Evolutionary conservation across 2,888 invertebrate genomes (phyloP), one percentile per base, ranked within the genome.

Genomic region (Pilophorus perplexus): DNA sequence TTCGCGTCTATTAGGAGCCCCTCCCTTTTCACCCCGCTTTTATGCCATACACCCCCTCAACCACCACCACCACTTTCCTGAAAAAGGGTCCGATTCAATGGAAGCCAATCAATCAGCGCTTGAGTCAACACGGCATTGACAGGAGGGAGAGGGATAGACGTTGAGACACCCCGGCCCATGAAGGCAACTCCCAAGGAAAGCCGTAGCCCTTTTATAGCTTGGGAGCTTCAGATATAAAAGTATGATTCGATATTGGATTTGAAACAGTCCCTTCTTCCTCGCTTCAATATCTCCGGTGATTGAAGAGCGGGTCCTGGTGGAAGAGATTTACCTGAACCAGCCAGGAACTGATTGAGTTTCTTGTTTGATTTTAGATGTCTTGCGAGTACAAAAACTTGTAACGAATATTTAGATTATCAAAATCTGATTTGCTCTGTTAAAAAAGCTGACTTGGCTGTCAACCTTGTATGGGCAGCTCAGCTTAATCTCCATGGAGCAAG

Each of bases 41-140:
- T n/a, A n/a, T n/a, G n/a, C n/a, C n/a, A n/a, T n/a, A n/a, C n/a
- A n/a, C n/a, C n/a, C n/a, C n/a, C n/a, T n/a, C n/a, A n/a, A n/a
- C n/a, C n/a, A n/a, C n/a, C n/a, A n/a, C n/a, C n/a, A n/a, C n/a
- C n/a, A n/a, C n/a, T n/a, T n/a, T n/a, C n/a, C n/a, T n/a, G n/a
- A n/a, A n/a, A n/a, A n/a, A n/a, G n/a, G n/a, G n/a, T n/a, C n/a
- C 50, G 50, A 50, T 27, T 50, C 50, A 50, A 50, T 50, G 27
- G 50, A 14, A 27, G 50, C 27, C 27, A 50, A 50, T 50, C 50
- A 50, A 50, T 50, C 50, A 50, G 50, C 25, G 50, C 44, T 20
- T n/a, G 44, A 44, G 44, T 44, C 44, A 44, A 44, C 44, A 44
- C 4, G 4, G 44, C n/a, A n/a, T n/a, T n/a, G n/a, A n/a, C 33